Conservation (phyloP, 2,797 vertebrate genomes). For the Megalops cyprinoides region DNA sequence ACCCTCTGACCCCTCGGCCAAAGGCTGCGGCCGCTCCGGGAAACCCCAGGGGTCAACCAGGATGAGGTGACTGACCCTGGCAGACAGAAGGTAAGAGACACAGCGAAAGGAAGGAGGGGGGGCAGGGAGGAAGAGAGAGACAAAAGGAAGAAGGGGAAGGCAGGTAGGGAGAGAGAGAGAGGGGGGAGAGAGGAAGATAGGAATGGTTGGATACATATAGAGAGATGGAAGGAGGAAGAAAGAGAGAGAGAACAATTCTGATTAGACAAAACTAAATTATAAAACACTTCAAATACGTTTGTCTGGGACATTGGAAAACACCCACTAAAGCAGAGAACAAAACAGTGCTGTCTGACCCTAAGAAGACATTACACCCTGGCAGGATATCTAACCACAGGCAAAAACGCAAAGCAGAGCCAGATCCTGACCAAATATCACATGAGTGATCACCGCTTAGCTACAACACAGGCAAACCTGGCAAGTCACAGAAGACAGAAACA, state of each 20-base stretch:
- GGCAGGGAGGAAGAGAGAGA: background rate
- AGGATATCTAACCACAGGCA: no score
- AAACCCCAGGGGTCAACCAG: conserved; percentile 90
- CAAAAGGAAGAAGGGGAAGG: background rate
- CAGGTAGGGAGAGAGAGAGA: no score
- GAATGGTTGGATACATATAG: background rate
- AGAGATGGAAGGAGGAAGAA: background rate
- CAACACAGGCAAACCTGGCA: no score
- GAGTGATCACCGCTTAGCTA: no score
- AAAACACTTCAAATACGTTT: no score
- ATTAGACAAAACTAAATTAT: background rate
- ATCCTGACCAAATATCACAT: no score
- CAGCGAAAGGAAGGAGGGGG: conserved; percentile 19
- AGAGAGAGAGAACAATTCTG: background rate
- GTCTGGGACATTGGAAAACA: no score
- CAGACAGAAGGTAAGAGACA: conserved; percentile 2
- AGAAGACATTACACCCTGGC: no score
- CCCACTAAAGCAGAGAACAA: no score
- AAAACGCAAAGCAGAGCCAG: no score
- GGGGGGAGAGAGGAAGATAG: background rate
- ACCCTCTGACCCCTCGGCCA: conserved; percentile 35
- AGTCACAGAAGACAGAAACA: no score
- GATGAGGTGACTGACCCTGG: conserved; percentile 87
- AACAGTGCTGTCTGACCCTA: no score
- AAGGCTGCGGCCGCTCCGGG: conserved; percentile 67